Evolutionary conservation across 2,113 vertebrate species (phyloP), one percentile per base, ranked within the genome.

Genomic region (Caloenas nicobarica): DNA sequence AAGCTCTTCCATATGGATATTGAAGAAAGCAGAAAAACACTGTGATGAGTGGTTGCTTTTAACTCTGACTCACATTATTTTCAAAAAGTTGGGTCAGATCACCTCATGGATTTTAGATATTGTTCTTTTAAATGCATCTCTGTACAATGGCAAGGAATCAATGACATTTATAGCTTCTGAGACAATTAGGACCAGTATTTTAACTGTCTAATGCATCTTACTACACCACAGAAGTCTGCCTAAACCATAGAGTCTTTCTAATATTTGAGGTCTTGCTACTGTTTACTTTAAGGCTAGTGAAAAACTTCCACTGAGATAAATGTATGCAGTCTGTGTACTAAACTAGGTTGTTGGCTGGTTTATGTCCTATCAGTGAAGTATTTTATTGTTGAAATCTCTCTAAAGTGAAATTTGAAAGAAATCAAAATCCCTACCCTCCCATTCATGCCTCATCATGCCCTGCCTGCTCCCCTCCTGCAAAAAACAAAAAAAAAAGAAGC

Each of bases 401-500:
- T 38, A 25, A 60, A 84, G 12, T 46, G 5, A 24, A 16, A 16
- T 54, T 53, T 66, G 21, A 74, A 70, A 86, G 17, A 62, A 69
- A 31, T 51, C 24, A 12, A 54, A 10, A 28, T 50, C 2, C 3
- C 2, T 9, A 5, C 4, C 23, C 2, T 44, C 42, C 17, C 42
- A 44, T 44, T 44, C 42, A 44, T 44, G 42, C 42, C 42, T 44
- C 42, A 44, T 16, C 16, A 44, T 44, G 42, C 42, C 42, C 16
- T 16, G 16, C 2, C 5, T 11, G n/a, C 3, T 1, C 17, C 53
- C 13, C 7, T 9, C 4, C 11, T 6, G 60, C 53, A 42, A 40
- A 16, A 65, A 48, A 33, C 4, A 44, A 23, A 46, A 65, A 65
- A 13, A 42, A 22, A 6, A 18, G n/a, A 22, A 5, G 5, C 1